Percentiles rank a stretch among this genome's conserved stretches.
Conservation (phyloP, 2,797 vertebrate genomes). For the Eospalax fontanierii region DNA sequence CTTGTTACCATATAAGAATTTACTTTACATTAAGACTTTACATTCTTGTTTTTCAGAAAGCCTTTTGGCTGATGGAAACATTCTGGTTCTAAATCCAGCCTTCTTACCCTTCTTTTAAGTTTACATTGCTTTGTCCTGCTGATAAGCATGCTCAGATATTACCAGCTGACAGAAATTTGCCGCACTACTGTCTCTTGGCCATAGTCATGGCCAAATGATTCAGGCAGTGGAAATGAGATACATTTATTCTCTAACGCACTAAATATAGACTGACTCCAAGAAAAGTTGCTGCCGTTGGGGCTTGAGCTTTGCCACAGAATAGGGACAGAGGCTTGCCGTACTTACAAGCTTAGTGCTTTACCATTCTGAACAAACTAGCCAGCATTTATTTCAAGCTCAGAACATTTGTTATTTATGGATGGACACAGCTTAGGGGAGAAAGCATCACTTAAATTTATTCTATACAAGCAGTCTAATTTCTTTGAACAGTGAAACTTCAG, state of each 20-base stretch:
- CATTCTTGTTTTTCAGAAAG: slow-evolving; percentile 65
- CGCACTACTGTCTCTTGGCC: not conserved
- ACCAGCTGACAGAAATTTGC: slow-evolving; percentile 25
- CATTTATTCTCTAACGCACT: slow-evolving; percentile 4
- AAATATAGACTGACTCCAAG: slow-evolving; percentile 22
- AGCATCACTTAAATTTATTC: slow-evolving; percentile 57
- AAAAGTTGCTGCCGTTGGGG: slow-evolving; percentile 44
- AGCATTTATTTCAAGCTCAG: slow-evolving; percentile 65
- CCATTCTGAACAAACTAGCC: slow-evolving; percentile 43
- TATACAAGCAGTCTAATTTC: slow-evolving; percentile 44
- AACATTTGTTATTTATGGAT: slow-evolving; percentile 54
- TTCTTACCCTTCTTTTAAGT: slow-evolving; percentile 44
- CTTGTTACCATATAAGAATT: slow-evolving; percentile 10
- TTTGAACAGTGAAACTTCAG: slow-evolving; percentile 55
- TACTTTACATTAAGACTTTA: slow-evolving; percentile 10
- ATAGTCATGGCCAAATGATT: not conserved
- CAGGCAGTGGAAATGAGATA: slow-evolving; percentile 25
- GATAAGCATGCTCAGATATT: slow-evolving; percentile 6
- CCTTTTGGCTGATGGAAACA: not conserved
- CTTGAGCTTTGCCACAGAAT: no score
- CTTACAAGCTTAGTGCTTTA: slow-evolving; percentile 34
- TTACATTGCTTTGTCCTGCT: slow-evolving; percentile 57
- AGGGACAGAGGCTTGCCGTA: slow-evolving; percentile 25
- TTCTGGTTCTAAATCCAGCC: slow-evolving; percentile 47
- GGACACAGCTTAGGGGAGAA: slow-evolving; percentile 37